Conservation (phyloP, 2,797 vertebrate genomes). For the Myoxocephalus aenaeus region DNA sequence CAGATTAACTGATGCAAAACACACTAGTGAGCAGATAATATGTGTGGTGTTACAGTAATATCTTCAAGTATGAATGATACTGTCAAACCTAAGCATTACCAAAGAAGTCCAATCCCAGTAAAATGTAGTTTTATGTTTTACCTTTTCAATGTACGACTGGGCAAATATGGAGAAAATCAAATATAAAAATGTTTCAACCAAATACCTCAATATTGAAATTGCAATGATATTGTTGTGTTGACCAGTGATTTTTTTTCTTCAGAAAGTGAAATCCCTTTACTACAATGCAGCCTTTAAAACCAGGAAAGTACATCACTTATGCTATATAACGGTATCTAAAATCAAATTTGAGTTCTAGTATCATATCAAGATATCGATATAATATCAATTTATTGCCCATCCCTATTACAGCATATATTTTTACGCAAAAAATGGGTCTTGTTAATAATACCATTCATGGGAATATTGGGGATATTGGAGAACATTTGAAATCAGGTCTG, state of each 20-base stretch:
- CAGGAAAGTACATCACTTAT: not conserved
- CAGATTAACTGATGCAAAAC: not conserved
- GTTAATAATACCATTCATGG: not conserved
- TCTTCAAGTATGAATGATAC: not conserved
- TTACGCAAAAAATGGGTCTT: not conserved
- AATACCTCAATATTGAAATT: not conserved
- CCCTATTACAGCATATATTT: too few species aligned
- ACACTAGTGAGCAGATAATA: not conserved
- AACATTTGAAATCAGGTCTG: not conserved
- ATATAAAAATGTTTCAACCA: too few species aligned
- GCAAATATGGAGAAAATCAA: not conserved
- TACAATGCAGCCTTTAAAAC: not conserved
- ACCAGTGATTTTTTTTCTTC: not conserved
- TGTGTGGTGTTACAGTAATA: not conserved
- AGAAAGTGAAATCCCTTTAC: not conserved
- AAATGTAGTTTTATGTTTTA: not conserved
- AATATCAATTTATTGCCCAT: not conserved
- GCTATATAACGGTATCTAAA: not conserved
- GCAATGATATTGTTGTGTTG: not conserved
- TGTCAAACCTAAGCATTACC: not conserved
- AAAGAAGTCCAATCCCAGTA: not conserved
- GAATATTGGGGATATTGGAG: not conserved
- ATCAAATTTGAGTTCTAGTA: not conserved
- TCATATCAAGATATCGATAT: not conserved
- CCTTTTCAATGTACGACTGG: not conserved